Conservation (phyloP, 1,140 invertebrate genomes). For the Nasonia longicornis region DNA sequence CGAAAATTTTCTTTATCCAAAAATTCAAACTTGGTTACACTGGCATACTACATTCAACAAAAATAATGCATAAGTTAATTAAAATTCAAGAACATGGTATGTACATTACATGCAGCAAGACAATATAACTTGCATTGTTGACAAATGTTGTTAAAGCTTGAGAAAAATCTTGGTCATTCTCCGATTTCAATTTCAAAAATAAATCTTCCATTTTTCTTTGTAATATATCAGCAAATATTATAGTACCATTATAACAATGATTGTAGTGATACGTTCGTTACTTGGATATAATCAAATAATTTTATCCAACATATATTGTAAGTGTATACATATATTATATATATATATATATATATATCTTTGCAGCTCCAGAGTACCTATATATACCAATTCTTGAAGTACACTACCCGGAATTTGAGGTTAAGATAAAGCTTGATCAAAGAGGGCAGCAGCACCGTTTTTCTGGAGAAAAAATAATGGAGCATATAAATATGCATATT, state of each 20-base stretch:
- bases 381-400: too few relatives aligned
- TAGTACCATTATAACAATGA: not conserved
- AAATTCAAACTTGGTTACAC: conserved; percentile 68
- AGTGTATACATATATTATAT: not conserved
- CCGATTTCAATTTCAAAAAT: conserved; percentile 52
- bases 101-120: not conserved
- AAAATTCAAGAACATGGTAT: conserved; percentile 21
- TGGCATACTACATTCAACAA: conserved; percentile 63
- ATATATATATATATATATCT: not conserved
- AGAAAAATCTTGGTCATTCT: conserved; percentile 51
- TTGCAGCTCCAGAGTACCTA: too few relatives aligned
- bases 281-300: conserved; percentile 2
- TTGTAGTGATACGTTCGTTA: not conserved
- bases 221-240: conserved; percentile 29
- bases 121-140: conserved; percentile 54
- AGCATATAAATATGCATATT: not conserved
- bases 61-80: conserved; percentile 42
- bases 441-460: too few relatives aligned
- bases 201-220: conserved; percentile 49
- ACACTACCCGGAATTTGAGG: too few relatives aligned
- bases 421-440: too few relatives aligned
- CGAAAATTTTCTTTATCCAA: conserved; percentile 68
- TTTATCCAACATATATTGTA: not conserved
- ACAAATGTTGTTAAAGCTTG: conserved; percentile 56
- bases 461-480: too few relatives aligned